These are phyloP conservation scores for Watsonalla binaria DNA, from an alignment of 2,888 invertebrate genomes.

Conservation along the genomic window DNA sequence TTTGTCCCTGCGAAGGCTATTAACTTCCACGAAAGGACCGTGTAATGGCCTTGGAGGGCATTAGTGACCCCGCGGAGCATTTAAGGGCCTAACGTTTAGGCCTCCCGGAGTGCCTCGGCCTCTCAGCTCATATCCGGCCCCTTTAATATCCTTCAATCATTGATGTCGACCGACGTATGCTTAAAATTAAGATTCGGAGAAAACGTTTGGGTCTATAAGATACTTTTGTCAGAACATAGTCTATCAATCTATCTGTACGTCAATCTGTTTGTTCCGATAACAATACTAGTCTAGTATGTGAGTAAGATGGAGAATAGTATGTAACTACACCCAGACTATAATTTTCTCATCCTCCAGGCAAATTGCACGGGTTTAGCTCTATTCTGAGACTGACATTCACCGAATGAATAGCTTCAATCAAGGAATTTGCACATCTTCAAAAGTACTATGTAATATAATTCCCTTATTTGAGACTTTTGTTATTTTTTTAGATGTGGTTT, in stretches of 20 bases:
- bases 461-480: conserved; percentile 3
- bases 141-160: conserved; percentile 34
- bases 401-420: conserved; percentile 17
- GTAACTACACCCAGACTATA: not conserved
- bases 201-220: too few species aligned
- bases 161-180: conserved; percentile 18
- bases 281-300: too few species aligned
- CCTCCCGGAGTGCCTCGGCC: conserved; percentile 45
- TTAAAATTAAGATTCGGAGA: not conserved
- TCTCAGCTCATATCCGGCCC: conserved; percentile 44
- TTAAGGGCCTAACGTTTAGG: conserved; percentile 49
- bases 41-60: conserved; percentile 56
- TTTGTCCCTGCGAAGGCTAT: conserved; percentile 46
- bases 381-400: not conserved
- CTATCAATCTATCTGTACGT: too few species aligned
- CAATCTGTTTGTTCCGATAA: too few species aligned
- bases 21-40: conserved; percentile 56
- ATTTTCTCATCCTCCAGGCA: not conserved
- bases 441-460: not conserved
- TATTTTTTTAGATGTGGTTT: too few species aligned
- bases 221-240: too few species aligned
- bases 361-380: not conserved
- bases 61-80: conserved; percentile 59
- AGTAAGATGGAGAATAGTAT: not conserved
- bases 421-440: conserved; percentile 4